A percentile compares a stretch with the other conserved stretches of the same genome.
phyloP scores from a whole-genome alignment of 2,113 vertebrate genomes.

The human (Homo sapiens) region GRCh38 chr6:38648501-38649000 shows the following conservation, averaged over 20 bases:
- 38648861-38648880: slow-evolving; percentile 29
- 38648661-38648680: not conserved
- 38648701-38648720: not conserved
- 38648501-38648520: not conserved
- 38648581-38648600: not conserved
- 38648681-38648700: not conserved
- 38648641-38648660: not conserved
- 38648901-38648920: not conserved
- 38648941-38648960: slow-evolving; percentile 8
- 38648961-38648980: slow-evolving; percentile 7
- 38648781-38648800: not conserved
- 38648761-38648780: not conserved
- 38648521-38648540: not conserved
- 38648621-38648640: not conserved
- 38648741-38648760: not conserved
- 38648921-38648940: not conserved
- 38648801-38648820: not conserved
- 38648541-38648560: not conserved
- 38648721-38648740: not conserved
- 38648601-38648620: not conserved
- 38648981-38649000: not conserved
- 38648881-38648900: not conserved
- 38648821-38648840: not conserved
- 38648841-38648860: not conserved
- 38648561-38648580: not conserved